phyloP scores from a whole-genome alignment of 2,797 vertebrate species.

The Thunnus albacares region DNA sequence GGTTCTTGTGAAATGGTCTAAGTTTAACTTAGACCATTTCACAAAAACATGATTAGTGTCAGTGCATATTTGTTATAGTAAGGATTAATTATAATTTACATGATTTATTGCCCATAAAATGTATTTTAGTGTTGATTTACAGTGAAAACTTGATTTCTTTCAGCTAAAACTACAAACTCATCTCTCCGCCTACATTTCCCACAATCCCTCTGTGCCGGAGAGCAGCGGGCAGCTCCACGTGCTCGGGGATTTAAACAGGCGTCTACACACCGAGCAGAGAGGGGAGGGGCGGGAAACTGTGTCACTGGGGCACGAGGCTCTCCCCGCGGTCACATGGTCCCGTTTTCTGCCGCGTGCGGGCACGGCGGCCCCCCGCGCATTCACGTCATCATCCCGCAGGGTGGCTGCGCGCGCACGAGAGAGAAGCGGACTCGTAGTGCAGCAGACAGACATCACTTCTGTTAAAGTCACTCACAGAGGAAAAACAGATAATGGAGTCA shows the following conservation, averaged over 20 bases:
- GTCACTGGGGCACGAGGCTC: constrained; percentile 73
- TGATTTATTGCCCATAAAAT: too few relatives aligned
- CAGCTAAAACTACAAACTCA: background rate
- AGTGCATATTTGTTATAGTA: too few relatives aligned
- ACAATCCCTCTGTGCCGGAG: constrained; percentile 2
- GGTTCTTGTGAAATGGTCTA: too few relatives aligned
- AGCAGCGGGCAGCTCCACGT: constrained; percentile 55
- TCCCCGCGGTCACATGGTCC: constrained; percentile 70
- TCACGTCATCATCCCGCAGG: background rate
- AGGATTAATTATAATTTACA: too few relatives aligned
- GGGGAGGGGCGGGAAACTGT: constrained; percentile 63
- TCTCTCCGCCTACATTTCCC: constrained; percentile 42
- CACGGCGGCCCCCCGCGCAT: background rate
- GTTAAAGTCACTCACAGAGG: background rate
- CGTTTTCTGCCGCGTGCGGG: constrained; percentile 70
- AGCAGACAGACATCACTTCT: background rate
- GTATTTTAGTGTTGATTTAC: too few relatives aligned
- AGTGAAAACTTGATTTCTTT: background rate
- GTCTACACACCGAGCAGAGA: background rate
- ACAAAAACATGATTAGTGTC: too few relatives aligned
- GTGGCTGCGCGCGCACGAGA: constrained; percentile 19
- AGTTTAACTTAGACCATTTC: too few relatives aligned
- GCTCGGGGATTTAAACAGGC: constrained; percentile 43
- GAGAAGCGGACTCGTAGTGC: constrained; percentile 2
- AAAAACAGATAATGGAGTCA: too few relatives aligned